A percentile compares a stretch with the other conserved stretches of the same genome.
These are phyloP conservation scores for Scatophagus argus DNA, from an alignment of 2,113 vertebrate species.

Conservation along the genomic window DNA sequence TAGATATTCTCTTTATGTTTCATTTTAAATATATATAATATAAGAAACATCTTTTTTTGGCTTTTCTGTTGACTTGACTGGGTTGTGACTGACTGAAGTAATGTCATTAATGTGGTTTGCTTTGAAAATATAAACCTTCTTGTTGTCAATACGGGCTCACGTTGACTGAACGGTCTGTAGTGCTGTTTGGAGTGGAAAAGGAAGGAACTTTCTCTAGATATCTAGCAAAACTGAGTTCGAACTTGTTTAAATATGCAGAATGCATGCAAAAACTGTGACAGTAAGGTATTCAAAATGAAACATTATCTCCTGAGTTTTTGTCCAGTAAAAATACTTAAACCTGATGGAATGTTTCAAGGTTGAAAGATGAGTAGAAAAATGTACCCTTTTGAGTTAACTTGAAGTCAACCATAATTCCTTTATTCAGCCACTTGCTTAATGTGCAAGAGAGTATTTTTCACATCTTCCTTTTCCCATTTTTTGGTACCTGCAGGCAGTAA, in stretches of 20 bases:
- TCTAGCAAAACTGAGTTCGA: not conserved
- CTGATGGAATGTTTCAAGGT: not conserved
- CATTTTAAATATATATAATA: not conserved
- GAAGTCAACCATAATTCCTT: constrained; percentile 13
- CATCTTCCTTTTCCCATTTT: not conserved
- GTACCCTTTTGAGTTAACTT: constrained; percentile 16
- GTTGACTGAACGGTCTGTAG: not conserved
- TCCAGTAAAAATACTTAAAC: not conserved
- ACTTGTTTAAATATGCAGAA: not conserved
- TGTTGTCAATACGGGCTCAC: not conserved
- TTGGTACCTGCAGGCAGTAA: constrained; percentile 34
- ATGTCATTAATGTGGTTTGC: not conserved
- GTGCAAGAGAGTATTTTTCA: constrained; percentile 3
- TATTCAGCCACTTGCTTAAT: not conserved
- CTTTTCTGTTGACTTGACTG: too few relatives aligned
- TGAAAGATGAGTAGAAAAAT: constrained; percentile 6
- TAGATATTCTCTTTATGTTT: not conserved
- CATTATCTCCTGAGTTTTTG: not conserved
- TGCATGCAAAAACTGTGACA: not conserved
- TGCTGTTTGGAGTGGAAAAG: not conserved
- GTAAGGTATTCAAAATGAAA: constrained; percentile 4
- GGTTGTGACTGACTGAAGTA: not conserved
- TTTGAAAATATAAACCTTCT: not conserved
- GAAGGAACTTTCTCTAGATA: not conserved
- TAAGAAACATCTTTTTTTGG: not conserved